Evolutionary conservation across 2,888 invertebrate species (phyloP).

Genomic region (Pomacea canaliculata): DNA sequence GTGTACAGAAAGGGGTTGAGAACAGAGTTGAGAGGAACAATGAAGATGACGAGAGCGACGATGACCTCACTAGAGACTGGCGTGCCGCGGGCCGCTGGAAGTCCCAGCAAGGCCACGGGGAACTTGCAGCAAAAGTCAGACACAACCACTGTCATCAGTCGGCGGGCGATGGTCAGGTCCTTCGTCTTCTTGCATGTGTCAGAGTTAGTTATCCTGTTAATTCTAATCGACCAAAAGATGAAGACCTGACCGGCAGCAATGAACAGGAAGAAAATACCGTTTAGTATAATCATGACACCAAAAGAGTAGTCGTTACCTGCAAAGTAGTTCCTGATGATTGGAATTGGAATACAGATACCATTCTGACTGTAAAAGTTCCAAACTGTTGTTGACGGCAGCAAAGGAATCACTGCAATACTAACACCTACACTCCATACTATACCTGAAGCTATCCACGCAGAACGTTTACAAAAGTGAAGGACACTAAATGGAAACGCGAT

Average conservation of each 20-base stretch:
- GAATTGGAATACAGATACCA: background rate
- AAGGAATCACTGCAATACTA: background rate
- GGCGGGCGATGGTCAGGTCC: background rate
- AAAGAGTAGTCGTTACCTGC: background rate
- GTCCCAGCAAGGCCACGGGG: background rate
- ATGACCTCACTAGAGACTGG: constrained; percentile 1
- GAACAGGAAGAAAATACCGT: background rate
- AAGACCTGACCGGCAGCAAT: background rate
- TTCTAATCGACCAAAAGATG: background rate
- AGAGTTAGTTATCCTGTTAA: background rate
- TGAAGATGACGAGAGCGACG: background rate
- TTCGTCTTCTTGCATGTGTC: background rate
- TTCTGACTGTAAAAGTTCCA: constrained; percentile 4
- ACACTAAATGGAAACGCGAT: background rate
- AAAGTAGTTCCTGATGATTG: background rate
- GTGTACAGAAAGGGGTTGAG: background rate
- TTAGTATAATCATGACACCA: background rate
- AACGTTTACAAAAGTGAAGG: background rate
- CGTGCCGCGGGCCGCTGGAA: background rate
- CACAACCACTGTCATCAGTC: background rate
- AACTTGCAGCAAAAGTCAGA: background rate
- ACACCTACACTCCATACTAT: background rate
- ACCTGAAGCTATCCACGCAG: background rate
- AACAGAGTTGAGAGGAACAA: background rate
- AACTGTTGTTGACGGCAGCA: background rate